phyloP scores from a whole-genome alignment of 2,797 vertebrate genomes.

The Furcifer pardalis region DNA sequence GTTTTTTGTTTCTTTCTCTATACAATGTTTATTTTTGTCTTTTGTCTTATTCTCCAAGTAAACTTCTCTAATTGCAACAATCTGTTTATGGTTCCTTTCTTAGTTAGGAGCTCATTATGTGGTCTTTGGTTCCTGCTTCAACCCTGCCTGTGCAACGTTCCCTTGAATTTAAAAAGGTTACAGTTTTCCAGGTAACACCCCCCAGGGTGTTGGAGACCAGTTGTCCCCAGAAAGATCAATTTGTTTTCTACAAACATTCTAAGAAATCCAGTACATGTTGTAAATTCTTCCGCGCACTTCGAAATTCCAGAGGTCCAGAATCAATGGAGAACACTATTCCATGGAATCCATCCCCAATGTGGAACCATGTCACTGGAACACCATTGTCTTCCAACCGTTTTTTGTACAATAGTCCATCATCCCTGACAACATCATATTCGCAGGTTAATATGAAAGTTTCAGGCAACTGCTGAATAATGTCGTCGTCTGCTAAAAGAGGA shows the following conservation, averaged over 20 bases:
- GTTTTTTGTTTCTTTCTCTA: too few species aligned
- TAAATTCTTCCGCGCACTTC: slow-evolving; percentile 33
- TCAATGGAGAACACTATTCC: slow-evolving; percentile 76
- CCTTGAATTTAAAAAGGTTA: too few species aligned
- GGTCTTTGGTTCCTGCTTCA: too few species aligned
- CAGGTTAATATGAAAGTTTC: slow-evolving; percentile 84
- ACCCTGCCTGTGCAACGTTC: too few species aligned
- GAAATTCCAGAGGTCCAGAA: slow-evolving; percentile 64
- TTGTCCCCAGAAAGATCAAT: too few species aligned
- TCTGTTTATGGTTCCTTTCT: too few species aligned
- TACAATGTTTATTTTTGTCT: too few species aligned
- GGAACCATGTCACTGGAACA: slow-evolving; percentile 80
- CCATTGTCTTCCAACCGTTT: slow-evolving; percentile 84
- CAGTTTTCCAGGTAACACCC: too few species aligned
- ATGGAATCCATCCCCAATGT: slow-evolving; percentile 82
- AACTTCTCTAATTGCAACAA: too few species aligned
- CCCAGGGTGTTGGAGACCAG: not conserved
- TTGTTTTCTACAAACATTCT: slow-evolving; percentile 42
- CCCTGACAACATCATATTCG: slow-evolving; percentile 84
- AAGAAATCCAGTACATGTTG: slow-evolving; percentile 48
- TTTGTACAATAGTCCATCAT: slow-evolving; percentile 85
- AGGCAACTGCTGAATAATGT: slow-evolving; percentile 74
- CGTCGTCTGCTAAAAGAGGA: slow-evolving; percentile 81
- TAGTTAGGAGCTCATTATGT: too few species aligned
- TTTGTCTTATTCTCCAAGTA: too few species aligned